Conservation (phyloP, 2,888 invertebrate genomes). For the Hemistola chrysoprasaria region DNA sequence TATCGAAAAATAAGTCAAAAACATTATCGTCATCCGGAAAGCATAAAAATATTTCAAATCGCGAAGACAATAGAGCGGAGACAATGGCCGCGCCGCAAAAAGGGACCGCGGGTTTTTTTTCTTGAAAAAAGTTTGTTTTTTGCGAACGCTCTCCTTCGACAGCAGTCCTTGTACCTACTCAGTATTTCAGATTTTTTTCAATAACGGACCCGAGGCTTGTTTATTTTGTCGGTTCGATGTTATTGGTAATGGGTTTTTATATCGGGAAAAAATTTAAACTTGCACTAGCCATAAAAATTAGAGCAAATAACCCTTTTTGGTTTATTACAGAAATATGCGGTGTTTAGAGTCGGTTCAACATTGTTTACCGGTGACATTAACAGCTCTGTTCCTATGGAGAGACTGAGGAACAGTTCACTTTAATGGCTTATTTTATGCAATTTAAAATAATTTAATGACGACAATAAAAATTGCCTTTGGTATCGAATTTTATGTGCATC, state of each 20-base stretch:
- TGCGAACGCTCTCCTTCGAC: conserved; percentile 64
- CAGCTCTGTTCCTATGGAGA: no score
- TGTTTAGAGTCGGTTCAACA: no score
- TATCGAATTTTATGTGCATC: conserved; percentile 1
- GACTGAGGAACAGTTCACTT: background rate
- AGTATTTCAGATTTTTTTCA: conserved; percentile 54
- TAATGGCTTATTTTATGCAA: background rate
- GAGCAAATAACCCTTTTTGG: conserved; percentile 15
- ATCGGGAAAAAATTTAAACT: conserved; percentile 35
- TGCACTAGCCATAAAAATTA: conserved; percentile 25
- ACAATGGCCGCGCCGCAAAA: conserved; percentile 76
- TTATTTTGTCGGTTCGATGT: conserved; percentile 64
- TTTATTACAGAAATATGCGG: background rate
- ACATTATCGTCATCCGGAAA: conserved; percentile 77
- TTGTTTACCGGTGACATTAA: no score
- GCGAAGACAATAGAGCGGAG: conserved; percentile 74
- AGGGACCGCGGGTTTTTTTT: conserved; percentile 60
- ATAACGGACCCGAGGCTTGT: conserved; percentile 74
- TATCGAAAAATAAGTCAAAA: conserved; percentile 76
- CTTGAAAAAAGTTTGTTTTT: conserved; percentile 63
- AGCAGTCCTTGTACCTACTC: conserved; percentile 72
- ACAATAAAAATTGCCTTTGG: background rate
- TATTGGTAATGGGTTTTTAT: conserved; percentile 59
- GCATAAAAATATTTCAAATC: conserved; percentile 80
- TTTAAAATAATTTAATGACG: no score